phyloP scores from a whole-genome alignment of 2,113 vertebrate genomes.

The Carollia perspicillata region DNA sequence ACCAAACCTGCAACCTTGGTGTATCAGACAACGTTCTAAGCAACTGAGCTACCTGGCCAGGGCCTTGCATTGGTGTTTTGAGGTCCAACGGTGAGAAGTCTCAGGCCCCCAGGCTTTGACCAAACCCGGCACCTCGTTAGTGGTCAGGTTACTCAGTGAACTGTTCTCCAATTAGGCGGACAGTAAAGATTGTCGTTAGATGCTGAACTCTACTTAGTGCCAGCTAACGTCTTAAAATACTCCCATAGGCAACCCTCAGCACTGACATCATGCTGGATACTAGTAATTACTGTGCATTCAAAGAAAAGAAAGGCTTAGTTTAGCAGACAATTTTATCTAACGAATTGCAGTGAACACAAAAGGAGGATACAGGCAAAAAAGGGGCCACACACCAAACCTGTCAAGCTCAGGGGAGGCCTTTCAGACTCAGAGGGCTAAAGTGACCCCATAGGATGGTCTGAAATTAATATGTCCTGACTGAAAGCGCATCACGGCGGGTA shows the following conservation, averaged over 20 bases:
- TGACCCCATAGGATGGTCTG: background rate
- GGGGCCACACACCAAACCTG: background rate
- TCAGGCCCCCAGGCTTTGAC: background rate
- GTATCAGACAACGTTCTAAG: too few relatives aligned
- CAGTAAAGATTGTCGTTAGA: background rate
- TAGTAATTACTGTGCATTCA: background rate
- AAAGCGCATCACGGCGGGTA: background rate
- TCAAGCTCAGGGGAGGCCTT: background rate
- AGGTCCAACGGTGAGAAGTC: background rate
- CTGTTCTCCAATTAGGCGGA: background rate
- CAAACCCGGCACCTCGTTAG: accelerated
- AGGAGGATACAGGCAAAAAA: background rate
- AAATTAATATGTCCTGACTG: background rate
- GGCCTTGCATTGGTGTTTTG: background rate
- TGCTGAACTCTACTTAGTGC: background rate
- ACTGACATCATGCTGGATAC: background rate
- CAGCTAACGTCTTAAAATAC: background rate
- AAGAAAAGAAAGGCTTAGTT: background rate
- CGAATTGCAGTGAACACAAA: constrained; percentile 11
- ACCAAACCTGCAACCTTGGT: too few relatives aligned
- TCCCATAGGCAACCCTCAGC: background rate
- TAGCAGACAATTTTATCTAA: constrained; percentile 30
- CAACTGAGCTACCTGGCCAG: too few relatives aligned
- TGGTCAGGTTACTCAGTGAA: background rate
- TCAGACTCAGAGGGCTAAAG: background rate